Percentiles rank a stretch among this genome's conserved stretches.
These are phyloP conservation scores for Procavia capensis DNA, from an alignment of 2,113 vertebrate genomes.

Conservation along the genomic window DNA sequence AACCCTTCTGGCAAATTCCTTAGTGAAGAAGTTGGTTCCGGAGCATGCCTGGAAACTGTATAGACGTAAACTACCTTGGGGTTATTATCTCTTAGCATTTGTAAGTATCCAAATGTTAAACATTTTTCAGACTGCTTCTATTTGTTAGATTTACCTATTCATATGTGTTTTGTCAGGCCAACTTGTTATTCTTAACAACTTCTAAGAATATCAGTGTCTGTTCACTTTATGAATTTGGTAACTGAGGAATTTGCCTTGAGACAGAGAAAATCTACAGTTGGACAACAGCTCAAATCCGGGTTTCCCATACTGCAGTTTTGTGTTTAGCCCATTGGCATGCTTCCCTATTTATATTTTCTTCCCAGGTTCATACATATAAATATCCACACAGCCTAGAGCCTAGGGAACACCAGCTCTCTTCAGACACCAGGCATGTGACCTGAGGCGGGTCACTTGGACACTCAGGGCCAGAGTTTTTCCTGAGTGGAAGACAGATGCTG, in stretches of 20 bases:
- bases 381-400: not conserved
- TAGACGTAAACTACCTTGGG: not conserved
- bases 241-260: constrained; percentile 16
- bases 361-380: constrained; percentile 1
- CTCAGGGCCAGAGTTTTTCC: not conserved
- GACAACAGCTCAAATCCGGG: not conserved
- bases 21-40: constrained; percentile 6
- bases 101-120: not conserved
- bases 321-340: constrained; percentile 61
- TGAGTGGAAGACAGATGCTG: not conserved
- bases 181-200: not conserved
- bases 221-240: not conserved
- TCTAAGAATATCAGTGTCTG: not conserved
- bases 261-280: not conserved
- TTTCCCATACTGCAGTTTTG: constrained; percentile 39
- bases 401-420: not conserved
- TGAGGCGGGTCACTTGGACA: not conserved
- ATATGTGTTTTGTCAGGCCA: not conserved
- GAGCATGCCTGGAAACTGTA: constrained; percentile 30
- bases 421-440: not conserved
- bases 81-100: not conserved
- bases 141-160: not conserved
- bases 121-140: not conserved
- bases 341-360: constrained; percentile 41
- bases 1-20: constrained; percentile 65